Percentiles rank a stretch among this genome's conserved stretches.
phyloP scores from a whole-genome alignment of 2,888 invertebrate genomes.

The Leucoma salicis region DNA sequence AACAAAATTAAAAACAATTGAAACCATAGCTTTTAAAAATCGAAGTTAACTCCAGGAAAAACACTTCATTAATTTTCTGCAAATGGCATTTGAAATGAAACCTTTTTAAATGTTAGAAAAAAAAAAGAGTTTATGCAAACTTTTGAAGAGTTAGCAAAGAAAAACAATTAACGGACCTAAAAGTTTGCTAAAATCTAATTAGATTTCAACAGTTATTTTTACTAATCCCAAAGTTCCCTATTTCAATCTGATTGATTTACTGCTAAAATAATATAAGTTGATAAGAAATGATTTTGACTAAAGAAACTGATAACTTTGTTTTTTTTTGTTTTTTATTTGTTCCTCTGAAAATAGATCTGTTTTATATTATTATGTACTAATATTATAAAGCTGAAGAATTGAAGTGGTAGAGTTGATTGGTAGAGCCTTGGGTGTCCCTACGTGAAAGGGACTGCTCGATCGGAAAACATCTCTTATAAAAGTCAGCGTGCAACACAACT shows the following conservation, averaged over 20 bases:
- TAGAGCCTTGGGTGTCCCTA: too few species aligned
- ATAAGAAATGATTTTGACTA: background rate
- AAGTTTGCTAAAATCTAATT: slow-evolving; percentile 25
- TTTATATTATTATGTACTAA: too few species aligned
- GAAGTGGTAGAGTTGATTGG: too few species aligned
- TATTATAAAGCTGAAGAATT: too few species aligned
- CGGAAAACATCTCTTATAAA: too few species aligned
- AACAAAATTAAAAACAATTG: too few species aligned
- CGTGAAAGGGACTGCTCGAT: too few species aligned
- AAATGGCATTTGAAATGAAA: slow-evolving; percentile 56
- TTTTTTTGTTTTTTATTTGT: too few species aligned
- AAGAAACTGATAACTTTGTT: too few species aligned
- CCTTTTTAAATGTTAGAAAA: slow-evolving; percentile 45
- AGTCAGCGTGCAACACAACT: too few species aligned
- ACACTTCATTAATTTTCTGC: slow-evolving; percentile 66
- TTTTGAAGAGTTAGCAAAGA: slow-evolving; percentile 50
- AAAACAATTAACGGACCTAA: slow-evolving; percentile 52
- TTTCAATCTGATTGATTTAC: slow-evolving; percentile 13
- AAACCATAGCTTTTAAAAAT: too few species aligned
- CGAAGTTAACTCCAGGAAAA: slow-evolving; percentile 13
- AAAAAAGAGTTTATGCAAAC: slow-evolving; percentile 52
- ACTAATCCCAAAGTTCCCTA: slow-evolving; percentile 6
- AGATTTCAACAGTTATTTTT: slow-evolving; percentile 38
- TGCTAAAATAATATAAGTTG: background rate
- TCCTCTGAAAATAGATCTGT: too few species aligned